Evolutionary conservation across 2,113 vertebrate species (phyloP), one percentile per base, ranked within the genome.

Genomic region (Gnathonemus echidnorhynchus): DNA sequence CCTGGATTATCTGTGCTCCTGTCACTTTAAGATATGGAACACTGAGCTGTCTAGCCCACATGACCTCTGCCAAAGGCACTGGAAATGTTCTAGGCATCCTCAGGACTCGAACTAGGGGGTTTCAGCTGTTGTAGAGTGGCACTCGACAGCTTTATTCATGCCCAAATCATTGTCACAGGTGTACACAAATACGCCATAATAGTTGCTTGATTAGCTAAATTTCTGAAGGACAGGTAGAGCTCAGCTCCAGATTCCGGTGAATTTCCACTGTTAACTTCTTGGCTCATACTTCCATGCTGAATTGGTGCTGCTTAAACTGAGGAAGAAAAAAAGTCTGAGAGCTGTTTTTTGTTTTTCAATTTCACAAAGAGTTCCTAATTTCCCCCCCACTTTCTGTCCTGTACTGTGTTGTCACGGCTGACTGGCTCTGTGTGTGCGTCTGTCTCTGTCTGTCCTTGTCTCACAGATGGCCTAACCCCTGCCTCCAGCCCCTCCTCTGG

Each of bases 401-500:
- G 66, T 77, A 46, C 52, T 42, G 27, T 56, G 58, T 89, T 46
- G 15, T 49, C 42, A 39, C 80, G 89, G 88, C 90, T 91, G 89
- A 89, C 35, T 91, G 50, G 89, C 31, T 50, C 4, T 88, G 66
- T 87, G 42, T 87, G 83, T 53, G 66, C 39, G 74, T 86, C 35
- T 42, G 27, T 88, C 48, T 70, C 21, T 83, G 11, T 50, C n/a
- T 91, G 13, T 88, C 50, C 5, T 5, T 49, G 3, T 85, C n/a
- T 83, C 86, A 1, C n/a, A 99, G 98, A 99, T 91, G 96, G 97
- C 3, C 94, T 98, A 90, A 98, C 98, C 70, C 98, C 98, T 8
- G 98, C 97, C 49, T 98, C 98, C 45, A 99, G 98, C 90, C 98
- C 98, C 8, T 97, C 96, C 0, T 97, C 97, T 0, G 95, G 95